phyloP scores from a whole-genome alignment of 1,140 invertebrate species.

The Dufourea novaeangliae region DNA sequence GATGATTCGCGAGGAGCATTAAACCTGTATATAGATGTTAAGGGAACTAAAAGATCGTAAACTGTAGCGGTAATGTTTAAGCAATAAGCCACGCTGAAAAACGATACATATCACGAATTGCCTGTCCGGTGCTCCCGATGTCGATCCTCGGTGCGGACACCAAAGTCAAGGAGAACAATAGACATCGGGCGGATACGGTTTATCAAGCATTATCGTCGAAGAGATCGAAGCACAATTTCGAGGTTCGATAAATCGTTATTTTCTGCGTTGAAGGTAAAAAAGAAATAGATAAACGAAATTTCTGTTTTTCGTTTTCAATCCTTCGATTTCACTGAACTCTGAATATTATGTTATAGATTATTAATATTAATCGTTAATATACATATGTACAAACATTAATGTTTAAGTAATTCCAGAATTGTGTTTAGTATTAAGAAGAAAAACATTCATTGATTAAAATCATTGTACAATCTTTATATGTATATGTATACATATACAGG shows the following conservation, averaged over 20 bases:
- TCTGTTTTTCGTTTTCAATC: not conserved
- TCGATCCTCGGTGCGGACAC: slow-evolving; percentile 29
- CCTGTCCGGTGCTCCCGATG: slow-evolving; percentile 57
- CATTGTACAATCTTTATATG: too few relatives aligned
- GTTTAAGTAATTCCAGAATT: not conserved
- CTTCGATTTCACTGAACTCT: slow-evolving; percentile 23
- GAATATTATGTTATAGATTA: not conserved
- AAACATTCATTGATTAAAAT: too few relatives aligned
- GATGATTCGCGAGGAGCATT: slow-evolving; percentile 1
- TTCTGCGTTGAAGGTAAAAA: not conserved
- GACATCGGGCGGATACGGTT: slow-evolving; percentile 19
- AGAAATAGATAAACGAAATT: not conserved
- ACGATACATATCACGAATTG: slow-evolving; percentile 75
- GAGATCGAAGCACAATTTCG: slow-evolving; percentile 45
- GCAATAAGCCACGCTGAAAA: slow-evolving; percentile 67
- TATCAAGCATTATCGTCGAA: not conserved
- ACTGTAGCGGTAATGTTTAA: slow-evolving; percentile 60
- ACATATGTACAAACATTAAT: not conserved
- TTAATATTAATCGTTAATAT: not conserved
- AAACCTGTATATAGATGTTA: slow-evolving; percentile 50
- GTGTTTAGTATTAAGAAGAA: too few relatives aligned
- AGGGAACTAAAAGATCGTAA: slow-evolving; percentile 47
- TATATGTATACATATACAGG: too few relatives aligned
- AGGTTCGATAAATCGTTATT: slow-evolving; percentile 6
- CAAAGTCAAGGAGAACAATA: slow-evolving; percentile 35